Conservation (phyloP, 2,797 vertebrate genomes). For the Liparis tanakae region DNA sequence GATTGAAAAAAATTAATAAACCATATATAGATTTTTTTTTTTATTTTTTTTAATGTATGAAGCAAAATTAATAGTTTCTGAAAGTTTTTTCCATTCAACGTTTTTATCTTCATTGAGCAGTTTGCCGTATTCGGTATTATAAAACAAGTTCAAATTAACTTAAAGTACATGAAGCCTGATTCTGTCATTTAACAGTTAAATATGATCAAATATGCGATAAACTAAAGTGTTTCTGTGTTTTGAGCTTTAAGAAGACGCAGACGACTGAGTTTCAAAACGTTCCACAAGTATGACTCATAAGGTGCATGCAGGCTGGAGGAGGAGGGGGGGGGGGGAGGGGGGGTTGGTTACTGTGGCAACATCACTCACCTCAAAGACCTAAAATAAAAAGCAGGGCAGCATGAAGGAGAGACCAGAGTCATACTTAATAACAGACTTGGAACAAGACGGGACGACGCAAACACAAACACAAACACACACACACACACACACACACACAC, state of each 20-base stretch:
- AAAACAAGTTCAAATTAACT: background rate
- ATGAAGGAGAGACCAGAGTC: slow-evolving; percentile 85
- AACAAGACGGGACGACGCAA: slow-evolving; percentile 37
- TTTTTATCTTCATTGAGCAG: background rate
- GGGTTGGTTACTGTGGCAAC: slow-evolving; percentile 50
- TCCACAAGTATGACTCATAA: slow-evolving; percentile 58
- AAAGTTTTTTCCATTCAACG: background rate
- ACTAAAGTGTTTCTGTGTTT: background rate
- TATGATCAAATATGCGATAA: background rate
- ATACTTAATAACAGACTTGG: slow-evolving; percentile 70
- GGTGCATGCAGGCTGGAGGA: slow-evolving; percentile 39
- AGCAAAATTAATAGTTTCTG: background rate
- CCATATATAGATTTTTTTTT: background rate
- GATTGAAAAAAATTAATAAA: background rate
- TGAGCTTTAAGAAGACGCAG: slow-evolving; percentile 11
- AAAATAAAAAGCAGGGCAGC: slow-evolving; percentile 90
- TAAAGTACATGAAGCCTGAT: background rate
- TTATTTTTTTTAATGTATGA: background rate
- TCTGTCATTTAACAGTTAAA: background rate
- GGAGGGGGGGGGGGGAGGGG: background rate
- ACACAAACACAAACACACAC: slow-evolving; percentile 4
- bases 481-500: slow-evolving; percentile 15
- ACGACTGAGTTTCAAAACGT: slow-evolving; percentile 28
- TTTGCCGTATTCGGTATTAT: background rate
- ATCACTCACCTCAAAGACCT: slow-evolving; percentile 96